phyloP scores from a whole-genome alignment of 1,140 invertebrate species.

The Coboldia fuscipes region DNA sequence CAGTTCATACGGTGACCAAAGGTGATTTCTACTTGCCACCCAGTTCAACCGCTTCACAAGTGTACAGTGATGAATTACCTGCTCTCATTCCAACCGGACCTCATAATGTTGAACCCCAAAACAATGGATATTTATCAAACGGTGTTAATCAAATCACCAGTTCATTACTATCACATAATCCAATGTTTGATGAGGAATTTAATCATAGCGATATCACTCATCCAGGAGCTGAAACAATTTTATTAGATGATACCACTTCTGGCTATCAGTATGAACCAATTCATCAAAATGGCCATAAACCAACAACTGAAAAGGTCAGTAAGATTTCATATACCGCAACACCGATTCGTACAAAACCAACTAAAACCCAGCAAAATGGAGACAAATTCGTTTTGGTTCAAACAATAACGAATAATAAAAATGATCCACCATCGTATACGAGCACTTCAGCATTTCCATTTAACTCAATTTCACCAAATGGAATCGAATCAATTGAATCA shows the following conservation, averaged over 20 bases:
- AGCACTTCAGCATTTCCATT: slow-evolving; percentile 16
- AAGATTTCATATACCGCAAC: slow-evolving; percentile 11
- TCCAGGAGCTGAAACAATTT: slow-evolving; percentile 17
- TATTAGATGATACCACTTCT: slow-evolving; percentile 9
- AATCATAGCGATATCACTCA: slow-evolving; percentile 21
- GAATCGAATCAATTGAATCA: slow-evolving; percentile 30
- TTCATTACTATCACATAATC: neutral
- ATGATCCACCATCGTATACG: neutral
- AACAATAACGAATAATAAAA: slow-evolving; percentile 11
- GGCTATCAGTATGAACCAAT: neutral
- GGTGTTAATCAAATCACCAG: neutral
- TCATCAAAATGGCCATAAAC: neutral
- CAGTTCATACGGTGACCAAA: slow-evolving; percentile 1
- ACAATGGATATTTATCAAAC: neutral
- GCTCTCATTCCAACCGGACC: neutral
- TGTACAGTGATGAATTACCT: slow-evolving; percentile 1
- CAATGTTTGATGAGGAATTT: slow-evolving; percentile 10
- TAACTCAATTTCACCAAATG: slow-evolving; percentile 19
- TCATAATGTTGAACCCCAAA: neutral
- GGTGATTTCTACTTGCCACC: slow-evolving; percentile 1
- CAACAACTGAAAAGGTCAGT: neutral
- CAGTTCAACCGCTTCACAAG: neutral
- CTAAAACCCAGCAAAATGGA: slow-evolving; percentile 1
- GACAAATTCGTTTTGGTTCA: slow-evolving; percentile 15
- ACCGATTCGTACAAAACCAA: slow-evolving; percentile 24